These are phyloP conservation scores for Pimpla rufipes DNA, from an alignment of 2,888 invertebrate genomes.

Conservation along the genomic window DNA sequence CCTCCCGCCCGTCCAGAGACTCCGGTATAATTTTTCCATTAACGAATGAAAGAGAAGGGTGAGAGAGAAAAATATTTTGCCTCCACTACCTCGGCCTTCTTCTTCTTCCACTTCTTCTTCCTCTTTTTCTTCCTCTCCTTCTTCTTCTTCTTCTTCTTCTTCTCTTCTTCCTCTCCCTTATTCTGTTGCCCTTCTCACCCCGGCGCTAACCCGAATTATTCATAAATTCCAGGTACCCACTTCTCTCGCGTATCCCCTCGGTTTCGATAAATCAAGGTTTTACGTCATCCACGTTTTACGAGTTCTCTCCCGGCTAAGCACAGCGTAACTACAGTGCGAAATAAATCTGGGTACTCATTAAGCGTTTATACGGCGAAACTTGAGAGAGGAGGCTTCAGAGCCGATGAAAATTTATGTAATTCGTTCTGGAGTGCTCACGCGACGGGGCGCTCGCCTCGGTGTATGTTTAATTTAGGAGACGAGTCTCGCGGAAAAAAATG, in stretches of 20 bases:
- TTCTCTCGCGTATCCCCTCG: conserved; percentile 4
- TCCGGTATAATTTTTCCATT: conserved; percentile 67
- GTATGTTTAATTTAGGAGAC: too few species aligned
- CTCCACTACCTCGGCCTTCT: conserved; percentile 6
- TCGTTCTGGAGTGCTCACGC: not conserved
- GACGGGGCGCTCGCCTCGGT: too few species aligned
- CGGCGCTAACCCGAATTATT: conserved; percentile 62
- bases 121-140: conserved; percentile 3
- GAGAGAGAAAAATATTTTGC: conserved; percentile 64
- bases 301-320: conserved; percentile 14
- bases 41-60: conserved; percentile 64
- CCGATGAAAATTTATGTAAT: not conserved
- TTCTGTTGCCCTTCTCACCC: conserved; percentile 43
- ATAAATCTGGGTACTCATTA: conserved; percentile 22
- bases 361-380: not conserved
- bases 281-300: conserved; percentile 18
- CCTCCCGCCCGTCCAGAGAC: conserved; percentile 29
- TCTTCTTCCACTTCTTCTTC: not conserved
- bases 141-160: not conserved
- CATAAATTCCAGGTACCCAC: conserved; percentile 63
- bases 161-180: conserved; percentile 10
- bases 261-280: conserved; percentile 54
- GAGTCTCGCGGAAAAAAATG: too few species aligned
- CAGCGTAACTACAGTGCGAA: conserved; percentile 7
- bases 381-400: not conserved